These are phyloP conservation scores for Oriolus oriolus DNA, from an alignment of 2,113 vertebrate genomes.

Conservation along the genomic window DNA sequence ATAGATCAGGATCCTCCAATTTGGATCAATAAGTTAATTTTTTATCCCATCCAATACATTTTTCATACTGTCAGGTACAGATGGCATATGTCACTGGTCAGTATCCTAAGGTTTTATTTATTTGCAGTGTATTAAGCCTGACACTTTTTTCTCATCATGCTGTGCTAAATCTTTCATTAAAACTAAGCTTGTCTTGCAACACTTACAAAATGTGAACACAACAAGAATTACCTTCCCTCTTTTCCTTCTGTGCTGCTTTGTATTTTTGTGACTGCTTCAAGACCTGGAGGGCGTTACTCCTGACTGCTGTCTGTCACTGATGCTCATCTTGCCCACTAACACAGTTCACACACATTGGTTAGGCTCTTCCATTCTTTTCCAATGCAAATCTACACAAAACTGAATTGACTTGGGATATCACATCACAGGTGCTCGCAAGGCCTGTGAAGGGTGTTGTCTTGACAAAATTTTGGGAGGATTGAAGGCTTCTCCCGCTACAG, in stretches of 20 bases:
- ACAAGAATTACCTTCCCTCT: background rate
- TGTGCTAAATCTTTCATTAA: background rate
- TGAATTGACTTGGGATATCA: background rate
- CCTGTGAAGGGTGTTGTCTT: background rate
- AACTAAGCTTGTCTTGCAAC: background rate
- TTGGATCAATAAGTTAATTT: background rate
- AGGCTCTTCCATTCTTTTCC: background rate
- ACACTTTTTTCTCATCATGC: background rate
- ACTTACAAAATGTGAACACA: background rate
- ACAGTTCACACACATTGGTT: background rate
- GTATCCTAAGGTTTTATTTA: background rate
- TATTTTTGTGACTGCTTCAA: background rate
- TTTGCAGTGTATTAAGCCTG: background rate
- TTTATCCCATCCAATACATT: background rate
- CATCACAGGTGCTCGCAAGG: rapidly evolving
- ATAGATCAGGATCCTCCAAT: background rate
- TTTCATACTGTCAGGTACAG: background rate
- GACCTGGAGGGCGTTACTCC: background rate
- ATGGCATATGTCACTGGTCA: background rate
- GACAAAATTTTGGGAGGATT: background rate
- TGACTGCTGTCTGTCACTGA: background rate
- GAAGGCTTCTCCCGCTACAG: background rate
- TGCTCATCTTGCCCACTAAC: background rate
- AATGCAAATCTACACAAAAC: background rate
- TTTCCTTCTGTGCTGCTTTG: background rate